Base-by-base conservation (phyloP, 2,888 invertebrate genomes). In the Cactoblastis cactorum region DNA sequence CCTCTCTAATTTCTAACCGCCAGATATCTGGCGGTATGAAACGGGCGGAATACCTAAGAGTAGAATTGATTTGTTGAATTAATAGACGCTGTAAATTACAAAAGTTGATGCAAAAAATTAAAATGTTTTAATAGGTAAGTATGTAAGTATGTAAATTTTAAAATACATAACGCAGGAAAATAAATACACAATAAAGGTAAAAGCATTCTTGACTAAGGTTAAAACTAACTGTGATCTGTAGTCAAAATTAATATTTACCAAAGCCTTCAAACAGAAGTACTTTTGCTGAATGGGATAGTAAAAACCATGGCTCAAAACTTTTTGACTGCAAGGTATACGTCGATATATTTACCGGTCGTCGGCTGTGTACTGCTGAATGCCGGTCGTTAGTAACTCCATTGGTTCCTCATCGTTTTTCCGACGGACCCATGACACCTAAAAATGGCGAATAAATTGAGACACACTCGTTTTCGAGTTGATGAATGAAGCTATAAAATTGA, bases 1-100 rank as follows among this genome's bases (percentile, higher is more conserved):
- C 87, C 53, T 81, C 78, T 49, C 66, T 74, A 9, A 89, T 71
- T 54, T 88, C 82, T 34, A 89, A 54, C 53, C 89, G 68, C 89
- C 89, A 89, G 50, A 86, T 87, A 57, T 89, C 89, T 35, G 89
- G 89, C 0, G 88, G 88, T 45, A 89, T 87, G 69, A 88, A 89
- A 1, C 80, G 75, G 9, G 88, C 85, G 45, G 88, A 88, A 56
- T 87, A 89, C 63, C 88, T 89, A 57, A 2, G 11, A 12, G 33
- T n/a, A 43, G 8, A 12, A 39, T 38, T 18, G 5, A 19, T 3
- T 4, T n/a, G 2, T 15, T 38, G 11, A 14, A 11, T n/a, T 18
- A 3, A 11, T 11, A 19, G 4, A 24, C 5, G 8, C 5, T 6
- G 9, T 28, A 3, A 8, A 28, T 28, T 4, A 28, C 1, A 28